phyloP scores from a whole-genome alignment of 2,113 vertebrate genomes.

The Orientallactaga bullata region DNA sequence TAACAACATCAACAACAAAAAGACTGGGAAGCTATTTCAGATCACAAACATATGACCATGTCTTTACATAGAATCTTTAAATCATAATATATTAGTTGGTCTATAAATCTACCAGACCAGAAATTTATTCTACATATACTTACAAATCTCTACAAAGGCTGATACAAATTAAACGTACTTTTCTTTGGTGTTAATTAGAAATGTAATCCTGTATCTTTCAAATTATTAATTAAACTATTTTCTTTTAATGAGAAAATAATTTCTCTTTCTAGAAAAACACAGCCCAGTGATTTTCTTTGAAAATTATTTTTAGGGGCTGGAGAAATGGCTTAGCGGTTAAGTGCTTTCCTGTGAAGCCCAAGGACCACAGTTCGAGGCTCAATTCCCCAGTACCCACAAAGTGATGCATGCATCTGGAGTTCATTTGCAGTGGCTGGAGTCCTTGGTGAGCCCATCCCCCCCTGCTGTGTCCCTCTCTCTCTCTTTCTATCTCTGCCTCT shows the following conservation, averaged over 20 bases:
- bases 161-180: constrained; percentile 20
- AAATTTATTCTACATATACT: background rate
- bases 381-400: too few relatives aligned
- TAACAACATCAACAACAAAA: too few relatives aligned
- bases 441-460: too few relatives aligned
- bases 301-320: constrained; percentile 2
- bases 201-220: constrained; percentile 35
- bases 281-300: background rate
- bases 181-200: background rate
- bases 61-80: background rate
- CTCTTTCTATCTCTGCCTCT: too few relatives aligned
- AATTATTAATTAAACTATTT: constrained; percentile 27
- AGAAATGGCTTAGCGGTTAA: too few relatives aligned
- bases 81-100: background rate
- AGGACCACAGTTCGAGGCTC: too few relatives aligned
- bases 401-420: too few relatives aligned
- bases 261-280: constrained; percentile 14
- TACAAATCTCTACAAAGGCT: background rate
- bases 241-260: background rate
- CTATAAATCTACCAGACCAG: background rate
- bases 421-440: too few relatives aligned
- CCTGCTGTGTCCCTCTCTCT: too few relatives aligned
- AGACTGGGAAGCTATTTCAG: background rate
- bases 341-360: too few relatives aligned
- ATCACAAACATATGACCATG: background rate